Percentiles rank a stretch among this genome's conserved stretches.
Conservation (phyloP, 2,888 invertebrate genomes). For the Papilio protenor region DNA sequence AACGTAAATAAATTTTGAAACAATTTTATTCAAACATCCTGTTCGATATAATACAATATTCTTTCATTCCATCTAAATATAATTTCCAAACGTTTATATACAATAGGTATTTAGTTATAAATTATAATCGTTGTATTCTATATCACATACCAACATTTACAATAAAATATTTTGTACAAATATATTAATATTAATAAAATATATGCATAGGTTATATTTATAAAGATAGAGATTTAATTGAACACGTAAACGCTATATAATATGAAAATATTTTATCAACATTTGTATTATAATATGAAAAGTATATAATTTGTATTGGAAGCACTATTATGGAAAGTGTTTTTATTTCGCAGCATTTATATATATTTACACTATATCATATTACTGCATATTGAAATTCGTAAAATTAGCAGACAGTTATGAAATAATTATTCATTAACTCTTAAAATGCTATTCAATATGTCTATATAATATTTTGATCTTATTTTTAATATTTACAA, state of each 20-base stretch:
- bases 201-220: conserved; percentile 33
- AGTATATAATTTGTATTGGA: conserved; percentile 52
- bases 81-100: conserved; percentile 63
- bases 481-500: conserved; percentile 70
- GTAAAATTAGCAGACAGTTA: not conserved
- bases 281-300: conserved; percentile 39
- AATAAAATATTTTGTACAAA: conserved; percentile 46
- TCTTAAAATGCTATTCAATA: conserved; percentile 44
- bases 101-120: conserved; percentile 70
- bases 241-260: conserved; percentile 5
- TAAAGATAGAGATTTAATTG: conserved; percentile 21
- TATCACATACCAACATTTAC: conserved; percentile 77
- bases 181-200: conserved; percentile 45
- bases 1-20: conserved; percentile 54
- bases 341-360: not conserved
- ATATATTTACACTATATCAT: not conserved
- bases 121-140: conserved; percentile 75
- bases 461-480: conserved; percentile 55
- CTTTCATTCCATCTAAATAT: conserved; percentile 45
- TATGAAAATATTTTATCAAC: conserved; percentile 25
- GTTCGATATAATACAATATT: conserved; percentile 60
- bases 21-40: conserved; percentile 74
- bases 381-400: conserved; percentile 9
- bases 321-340: conserved; percentile 52
- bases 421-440: not conserved